Conservation (phyloP, 2,797 vertebrate genomes). For the Scolopax bukidnonensis region DNA sequence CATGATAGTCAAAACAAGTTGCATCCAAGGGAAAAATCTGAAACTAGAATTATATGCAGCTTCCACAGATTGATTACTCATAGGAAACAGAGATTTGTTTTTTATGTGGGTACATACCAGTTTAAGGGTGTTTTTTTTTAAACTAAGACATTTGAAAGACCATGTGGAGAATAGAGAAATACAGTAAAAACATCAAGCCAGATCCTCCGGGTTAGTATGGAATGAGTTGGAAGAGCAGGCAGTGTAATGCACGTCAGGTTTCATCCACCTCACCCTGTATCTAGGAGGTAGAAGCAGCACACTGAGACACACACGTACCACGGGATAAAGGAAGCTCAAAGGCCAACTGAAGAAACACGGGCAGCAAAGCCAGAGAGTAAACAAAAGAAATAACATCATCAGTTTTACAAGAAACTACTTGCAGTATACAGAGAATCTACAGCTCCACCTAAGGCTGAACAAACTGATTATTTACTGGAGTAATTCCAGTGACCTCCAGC, state of each 20-base stretch:
- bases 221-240: neutral
- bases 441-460: neutral
- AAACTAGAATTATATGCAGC: neutral
- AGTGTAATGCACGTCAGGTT: neutral
- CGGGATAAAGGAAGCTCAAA: neutral
- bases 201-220: neutral
- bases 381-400: neutral
- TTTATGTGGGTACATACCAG: neutral
- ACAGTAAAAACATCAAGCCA: neutral
- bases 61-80: neutral
- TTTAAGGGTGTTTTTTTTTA: neutral
- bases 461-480: neutral
- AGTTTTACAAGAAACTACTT: neutral
- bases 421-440: neutral
- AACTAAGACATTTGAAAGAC: neutral
- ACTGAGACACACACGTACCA: neutral
- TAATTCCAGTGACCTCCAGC: neutral
- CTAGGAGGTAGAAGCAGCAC: neutral
- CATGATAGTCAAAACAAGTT: neutral
- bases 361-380: neutral
- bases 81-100: neutral
- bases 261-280: neutral
- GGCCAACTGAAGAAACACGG: neutral
- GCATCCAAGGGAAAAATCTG: neutral
- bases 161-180: neutral